phyloP scores from a whole-genome alignment of 2,888 invertebrate genomes.

The Saturnia pavonia region DNA sequence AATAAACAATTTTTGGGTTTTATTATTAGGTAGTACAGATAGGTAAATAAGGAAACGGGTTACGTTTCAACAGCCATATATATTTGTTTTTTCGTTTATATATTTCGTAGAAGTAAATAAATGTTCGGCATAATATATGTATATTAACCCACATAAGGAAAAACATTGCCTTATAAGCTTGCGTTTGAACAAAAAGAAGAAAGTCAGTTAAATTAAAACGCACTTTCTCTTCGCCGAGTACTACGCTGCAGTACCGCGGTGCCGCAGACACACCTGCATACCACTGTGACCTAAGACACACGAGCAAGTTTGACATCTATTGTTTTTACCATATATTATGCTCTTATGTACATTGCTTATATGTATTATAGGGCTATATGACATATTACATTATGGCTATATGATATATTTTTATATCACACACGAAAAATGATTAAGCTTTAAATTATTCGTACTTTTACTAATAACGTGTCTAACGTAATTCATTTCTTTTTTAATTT shows the following conservation, averaged over 20 bases:
- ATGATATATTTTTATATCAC: too few species aligned
- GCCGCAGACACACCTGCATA: not conserved
- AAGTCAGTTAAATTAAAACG: slow-evolving; percentile 4
- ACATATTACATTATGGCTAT: not conserved
- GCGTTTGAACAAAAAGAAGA: slow-evolving; percentile 20
- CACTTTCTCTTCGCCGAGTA: slow-evolving; percentile 8
- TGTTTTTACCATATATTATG: slow-evolving; percentile 5
- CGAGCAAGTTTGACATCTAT: not conserved
- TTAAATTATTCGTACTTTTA: too few species aligned
- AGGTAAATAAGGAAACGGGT: not conserved
- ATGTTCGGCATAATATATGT: not conserved
- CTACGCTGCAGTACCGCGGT: not conserved
- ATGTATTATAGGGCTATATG: not conserved
- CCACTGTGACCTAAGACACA: not conserved
- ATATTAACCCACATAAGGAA: not conserved
- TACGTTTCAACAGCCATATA: not conserved
- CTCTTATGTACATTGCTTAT: not conserved
- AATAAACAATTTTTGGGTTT: too few species aligned
- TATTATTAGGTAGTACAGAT: too few species aligned
- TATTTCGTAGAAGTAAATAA: not conserved
- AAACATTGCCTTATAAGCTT: not conserved
- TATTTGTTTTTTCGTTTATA: not conserved
- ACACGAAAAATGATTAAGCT: too few species aligned
- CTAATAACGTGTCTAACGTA: too few species aligned
- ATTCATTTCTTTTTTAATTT: too few species aligned